Conservation (phyloP, 2,113 vertebrate genomes). For the Clinocottus analis region DNA sequence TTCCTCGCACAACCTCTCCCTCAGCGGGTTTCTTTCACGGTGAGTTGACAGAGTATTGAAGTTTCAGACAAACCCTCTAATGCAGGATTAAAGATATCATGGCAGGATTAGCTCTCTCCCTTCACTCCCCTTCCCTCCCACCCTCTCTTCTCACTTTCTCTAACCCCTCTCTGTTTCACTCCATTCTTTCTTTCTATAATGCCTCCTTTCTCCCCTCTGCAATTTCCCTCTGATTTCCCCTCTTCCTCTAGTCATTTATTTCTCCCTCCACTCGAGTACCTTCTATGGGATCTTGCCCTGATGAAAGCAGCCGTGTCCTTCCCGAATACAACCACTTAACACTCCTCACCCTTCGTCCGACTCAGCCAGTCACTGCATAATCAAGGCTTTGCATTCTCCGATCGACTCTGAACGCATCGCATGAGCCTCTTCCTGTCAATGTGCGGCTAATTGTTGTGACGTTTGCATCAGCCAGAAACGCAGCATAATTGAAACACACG, state of each 20-base stretch:
- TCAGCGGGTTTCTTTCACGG: constrained; percentile 66
- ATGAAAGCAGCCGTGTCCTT: constrained; percentile 42
- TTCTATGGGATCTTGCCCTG: constrained; percentile 42
- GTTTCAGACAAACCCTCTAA: constrained; percentile 76
- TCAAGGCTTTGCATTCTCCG: constrained; percentile 68
- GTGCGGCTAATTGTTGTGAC: constrained; percentile 78
- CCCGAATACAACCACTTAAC: constrained; percentile 50
- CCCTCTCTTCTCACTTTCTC: constrained; percentile 38
- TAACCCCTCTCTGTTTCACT: constrained; percentile 55
- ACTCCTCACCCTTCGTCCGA: constrained; percentile 37
- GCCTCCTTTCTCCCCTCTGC: constrained; percentile 46
- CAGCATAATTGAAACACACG: background rate
- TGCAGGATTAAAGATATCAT: constrained; percentile 80
- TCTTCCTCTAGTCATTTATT: constrained; percentile 16
- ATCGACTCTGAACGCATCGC: constrained; percentile 71
- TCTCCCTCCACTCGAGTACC: constrained; percentile 33
- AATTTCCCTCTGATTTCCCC: constrained; percentile 41
- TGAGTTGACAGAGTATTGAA: constrained; percentile 73
- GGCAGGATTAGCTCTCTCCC: constrained; percentile 69
- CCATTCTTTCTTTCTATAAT: constrained; percentile 57
- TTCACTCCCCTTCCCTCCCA: constrained; percentile 29
- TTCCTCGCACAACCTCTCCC: constrained; percentile 42
- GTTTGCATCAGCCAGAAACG: constrained; percentile 60
- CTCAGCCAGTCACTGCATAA: constrained; percentile 50
- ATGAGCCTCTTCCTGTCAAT: constrained; percentile 80